Base-by-base conservation (phyloP, 2,888 invertebrate genomes). In the Acleris laterana region DNA sequence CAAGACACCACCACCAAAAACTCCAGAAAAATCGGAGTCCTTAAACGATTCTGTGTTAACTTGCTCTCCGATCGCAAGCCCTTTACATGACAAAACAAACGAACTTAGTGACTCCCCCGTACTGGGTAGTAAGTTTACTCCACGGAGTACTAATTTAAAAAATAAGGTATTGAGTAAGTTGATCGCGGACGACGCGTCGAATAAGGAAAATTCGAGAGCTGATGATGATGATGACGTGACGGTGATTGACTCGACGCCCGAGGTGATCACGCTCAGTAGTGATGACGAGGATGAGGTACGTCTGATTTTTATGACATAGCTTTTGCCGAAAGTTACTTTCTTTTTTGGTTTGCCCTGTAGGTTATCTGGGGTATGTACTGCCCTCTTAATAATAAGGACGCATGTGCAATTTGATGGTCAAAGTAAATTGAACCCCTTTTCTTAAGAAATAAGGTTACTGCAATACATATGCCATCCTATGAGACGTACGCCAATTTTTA, bases 211-310 rank as follows among this genome's bases (percentile, higher is more conserved):
- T 62, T 74, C 72, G 11, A 74, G 16, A 72, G 38, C 68, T 13
- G 71, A 61, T 63, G 88, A 90, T 63, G 88, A 90, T 69, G 90
- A 92, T 72, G 91, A 92, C 61, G 81, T 92, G 13, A 83, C 90
- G 2, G 87, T 92, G 16, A 80, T 91, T 58, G 90, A 90, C 55
- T 75, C 72, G 1, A 80, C 82, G 57, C 81, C 85, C 5, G 90
- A 90, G 72, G 80, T 93, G 13, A 90, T 93, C 42, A 87, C 88
- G 9, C 74, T 93, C 16, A 93, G 93, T 79, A 93, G 93, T 61
- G 93, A 92, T 70, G 92, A 92, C 28, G 93, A 92, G 5, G 81
- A 83, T 63, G 83, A 81, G 79, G 89, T 89, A 69, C 81, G 83
- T 70, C 7, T n/a, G 25, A 5, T 28, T 17, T 17, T 16, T 16